A percentile compares a stretch with the other conserved stretches of the same genome.
phyloP scores from a whole-genome alignment of 2,113 vertebrate species.

The Platycercus adscitus region DNA sequence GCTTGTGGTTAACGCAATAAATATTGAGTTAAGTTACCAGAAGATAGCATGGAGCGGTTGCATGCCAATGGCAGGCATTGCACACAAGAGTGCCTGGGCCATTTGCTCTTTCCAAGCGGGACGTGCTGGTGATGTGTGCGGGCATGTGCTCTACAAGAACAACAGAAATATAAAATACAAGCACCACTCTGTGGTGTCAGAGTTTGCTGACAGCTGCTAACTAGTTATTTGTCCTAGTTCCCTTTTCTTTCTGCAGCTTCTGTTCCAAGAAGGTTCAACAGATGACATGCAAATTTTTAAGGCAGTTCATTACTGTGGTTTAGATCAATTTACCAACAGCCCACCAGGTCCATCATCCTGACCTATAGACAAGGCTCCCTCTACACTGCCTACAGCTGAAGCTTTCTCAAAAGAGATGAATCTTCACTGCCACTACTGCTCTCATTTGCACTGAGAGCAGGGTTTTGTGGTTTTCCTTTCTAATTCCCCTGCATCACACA shows the following conservation, averaged over 20 bases:
- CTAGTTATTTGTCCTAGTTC: neutral
- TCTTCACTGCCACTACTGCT: neutral
- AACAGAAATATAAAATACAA: neutral
- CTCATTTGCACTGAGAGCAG: neutral
- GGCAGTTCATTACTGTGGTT: neutral
- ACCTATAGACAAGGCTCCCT: neutral
- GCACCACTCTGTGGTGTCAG: neutral
- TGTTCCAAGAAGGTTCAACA: neutral
- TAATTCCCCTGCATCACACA: neutral
- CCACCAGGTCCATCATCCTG: neutral
- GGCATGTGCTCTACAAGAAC: neutral
- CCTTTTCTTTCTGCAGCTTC: neutral
- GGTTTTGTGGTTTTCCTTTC: slow-evolving; percentile 53
- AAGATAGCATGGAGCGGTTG: neutral
- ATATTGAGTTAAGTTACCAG: slow-evolving; percentile 34
- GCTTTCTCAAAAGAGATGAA: neutral
- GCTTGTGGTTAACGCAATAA: slow-evolving; percentile 28
- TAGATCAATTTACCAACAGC: neutral
- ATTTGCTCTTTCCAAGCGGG: neutral
- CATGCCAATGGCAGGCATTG: neutral
- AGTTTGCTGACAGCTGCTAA: neutral
- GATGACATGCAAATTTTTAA: neutral
- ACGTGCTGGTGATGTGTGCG: neutral
- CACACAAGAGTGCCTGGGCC: neutral
- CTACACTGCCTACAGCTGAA: neutral